A percentile compares a stretch with the other conserved stretches of the same genome.
phyloP scores from a whole-genome alignment of 2,888 invertebrate genomes.

The Beris morrisii region DNA sequence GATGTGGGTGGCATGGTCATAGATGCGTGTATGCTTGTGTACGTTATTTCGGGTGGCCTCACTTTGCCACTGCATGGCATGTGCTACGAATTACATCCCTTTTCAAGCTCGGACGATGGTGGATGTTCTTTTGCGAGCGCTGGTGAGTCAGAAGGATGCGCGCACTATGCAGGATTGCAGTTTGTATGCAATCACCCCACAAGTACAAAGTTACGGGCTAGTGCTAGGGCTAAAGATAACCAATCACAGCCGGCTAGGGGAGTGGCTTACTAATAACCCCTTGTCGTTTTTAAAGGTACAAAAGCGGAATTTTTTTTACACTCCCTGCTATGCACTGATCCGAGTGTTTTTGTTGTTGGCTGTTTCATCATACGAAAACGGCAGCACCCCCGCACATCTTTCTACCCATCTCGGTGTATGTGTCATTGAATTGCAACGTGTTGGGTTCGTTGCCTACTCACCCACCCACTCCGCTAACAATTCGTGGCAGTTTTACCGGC shows the following conservation, averaged over 20 bases:
- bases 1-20: too few relatives aligned
- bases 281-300: constrained; percentile 23
- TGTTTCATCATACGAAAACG: constrained; percentile 16
- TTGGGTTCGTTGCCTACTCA: neutral
- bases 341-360: constrained; percentile 16
- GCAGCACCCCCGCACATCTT: constrained; percentile 17
- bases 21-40: too few relatives aligned
- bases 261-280: constrained; percentile 39
- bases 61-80: too few relatives aligned
- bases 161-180: constrained; percentile 24
- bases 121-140: constrained; percentile 16
- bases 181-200: constrained; percentile 21
- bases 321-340: constrained; percentile 8
- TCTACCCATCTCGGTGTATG: neutral
- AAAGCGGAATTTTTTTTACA: neutral
- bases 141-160: constrained; percentile 22
- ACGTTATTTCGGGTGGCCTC: too few relatives aligned
- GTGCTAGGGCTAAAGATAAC: constrained; percentile 29
- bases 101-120: constrained; percentile 19
- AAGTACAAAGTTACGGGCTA: constrained; percentile 24
- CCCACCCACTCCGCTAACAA: neutral
- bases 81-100: constrained; percentile 15
- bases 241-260: constrained; percentile 39
- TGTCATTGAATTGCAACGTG: neutral
- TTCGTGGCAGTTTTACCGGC: neutral